These are phyloP conservation scores for Hydrochoerus hydrochaeris DNA, from an alignment of 2,113 vertebrate species.

Conservation along the genomic window DNA sequence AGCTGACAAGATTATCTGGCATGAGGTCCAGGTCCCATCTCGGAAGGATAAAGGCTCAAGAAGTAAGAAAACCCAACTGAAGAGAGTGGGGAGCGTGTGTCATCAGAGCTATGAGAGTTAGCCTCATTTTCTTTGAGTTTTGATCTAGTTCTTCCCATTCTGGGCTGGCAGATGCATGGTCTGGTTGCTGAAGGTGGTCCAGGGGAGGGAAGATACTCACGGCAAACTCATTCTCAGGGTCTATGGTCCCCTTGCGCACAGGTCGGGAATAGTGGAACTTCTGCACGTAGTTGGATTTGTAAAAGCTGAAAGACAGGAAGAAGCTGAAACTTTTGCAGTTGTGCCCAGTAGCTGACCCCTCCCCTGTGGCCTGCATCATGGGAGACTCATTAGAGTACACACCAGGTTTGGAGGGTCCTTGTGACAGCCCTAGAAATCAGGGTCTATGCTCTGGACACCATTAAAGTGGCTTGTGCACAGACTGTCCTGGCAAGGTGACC, in stretches of 20 bases:
- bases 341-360: not conserved
- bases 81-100: not conserved
- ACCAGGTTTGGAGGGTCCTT: no score
- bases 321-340: not conserved
- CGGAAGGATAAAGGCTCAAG: not conserved
- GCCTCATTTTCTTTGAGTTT: not conserved
- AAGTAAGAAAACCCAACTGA: not conserved
- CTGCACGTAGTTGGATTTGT: slow-evolving; percentile 98
- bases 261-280: slow-evolving; percentile 97
- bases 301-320: slow-evolving; percentile 91
- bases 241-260: slow-evolving; percentile 93
- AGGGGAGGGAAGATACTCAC: slow-evolving; percentile 87
- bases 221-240: slow-evolving; percentile 98
- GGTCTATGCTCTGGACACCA: not conserved
- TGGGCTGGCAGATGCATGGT: not conserved
- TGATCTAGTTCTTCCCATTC: not conserved
- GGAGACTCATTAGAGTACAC: not conserved
- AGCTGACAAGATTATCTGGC: not conserved
- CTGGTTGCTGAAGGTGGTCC: not conserved
- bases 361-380: not conserved
- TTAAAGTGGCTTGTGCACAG: not conserved
- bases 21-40: not conserved
- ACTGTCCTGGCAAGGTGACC: not conserved
- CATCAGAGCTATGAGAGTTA: accelerated
- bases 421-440: not conserved